Percentiles rank a stretch among this genome's conserved stretches.
Conservation (phyloP, 23 tunicate species). For the Halocynthia roretzi region DNA sequence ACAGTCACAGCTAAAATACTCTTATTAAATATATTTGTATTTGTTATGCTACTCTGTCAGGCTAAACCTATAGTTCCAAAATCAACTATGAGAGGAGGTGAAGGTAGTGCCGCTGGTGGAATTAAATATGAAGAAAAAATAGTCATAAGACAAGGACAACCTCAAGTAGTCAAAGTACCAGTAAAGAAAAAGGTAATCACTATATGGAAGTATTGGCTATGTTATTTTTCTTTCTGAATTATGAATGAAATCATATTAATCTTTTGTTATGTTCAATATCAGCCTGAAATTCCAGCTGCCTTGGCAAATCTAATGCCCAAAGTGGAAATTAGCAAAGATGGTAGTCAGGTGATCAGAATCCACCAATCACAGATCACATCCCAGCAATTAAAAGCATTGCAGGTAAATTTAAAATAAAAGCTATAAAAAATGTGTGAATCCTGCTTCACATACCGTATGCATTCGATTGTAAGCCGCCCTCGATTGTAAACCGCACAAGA, state of each 20-base stretch:
- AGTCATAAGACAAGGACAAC: constrained; percentile 90
- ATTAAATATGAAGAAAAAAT: constrained; percentile 68
- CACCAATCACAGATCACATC: constrained; percentile 97
- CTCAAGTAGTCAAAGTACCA: constrained; percentile 88
- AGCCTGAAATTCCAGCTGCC: constrained; percentile 94
- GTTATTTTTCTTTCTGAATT: not conserved
- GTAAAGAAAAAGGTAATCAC: constrained; percentile 32
- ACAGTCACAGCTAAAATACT: too few species aligned
- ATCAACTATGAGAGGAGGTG: constrained; percentile 1
- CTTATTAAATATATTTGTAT: not conserved
- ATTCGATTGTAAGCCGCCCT: too few species aligned
- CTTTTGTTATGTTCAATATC: constrained; percentile 4
- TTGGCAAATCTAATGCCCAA: constrained; percentile 90
- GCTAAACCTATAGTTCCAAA: not conserved
- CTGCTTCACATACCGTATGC: too few species aligned
- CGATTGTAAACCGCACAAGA: not conserved
- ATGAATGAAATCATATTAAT: not conserved
- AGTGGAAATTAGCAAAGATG: constrained; percentile 90
- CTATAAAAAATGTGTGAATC: too few species aligned
- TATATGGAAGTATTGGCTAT: not conserved
- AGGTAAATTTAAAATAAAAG: constrained; percentile 23
- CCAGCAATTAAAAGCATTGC: constrained; percentile 76
- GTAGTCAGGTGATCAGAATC: constrained; percentile 93
- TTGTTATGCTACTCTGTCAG: not conserved
- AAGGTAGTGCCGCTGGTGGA: not conserved